A percentile compares a stretch with the other conserved stretches of the same genome.
Evolutionary conservation across 2,113 vertebrate genomes (phyloP).

Genomic region (Elachura formosa): DNA sequence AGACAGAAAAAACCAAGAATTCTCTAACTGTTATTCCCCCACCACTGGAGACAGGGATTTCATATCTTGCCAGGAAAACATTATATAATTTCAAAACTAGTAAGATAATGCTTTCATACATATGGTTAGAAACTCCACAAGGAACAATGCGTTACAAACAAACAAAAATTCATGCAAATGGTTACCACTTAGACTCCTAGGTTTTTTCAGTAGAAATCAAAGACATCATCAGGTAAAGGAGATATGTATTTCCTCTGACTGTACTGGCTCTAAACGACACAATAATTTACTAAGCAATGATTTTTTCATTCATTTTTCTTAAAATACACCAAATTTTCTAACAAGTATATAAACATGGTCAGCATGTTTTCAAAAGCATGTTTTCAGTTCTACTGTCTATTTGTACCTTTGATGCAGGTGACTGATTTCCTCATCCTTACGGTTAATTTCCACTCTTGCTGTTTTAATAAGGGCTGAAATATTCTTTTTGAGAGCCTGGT

Average conservation of each 20-base stretch:
- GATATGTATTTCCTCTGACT: neutral
- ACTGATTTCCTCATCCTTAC: constrained; percentile 93
- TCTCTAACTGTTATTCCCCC: neutral
- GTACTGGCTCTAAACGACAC: neutral
- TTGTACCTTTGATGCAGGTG: constrained; percentile 82
- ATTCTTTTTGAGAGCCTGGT: constrained; percentile 89
- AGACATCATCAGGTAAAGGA: neutral
- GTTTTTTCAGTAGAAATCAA: neutral
- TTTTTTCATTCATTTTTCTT: neutral
- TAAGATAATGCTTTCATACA: neutral
- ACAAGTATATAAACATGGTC: neutral
- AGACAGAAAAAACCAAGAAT: neutral
- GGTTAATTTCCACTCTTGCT: constrained; percentile 87
- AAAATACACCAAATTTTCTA: neutral
- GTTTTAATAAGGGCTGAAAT: constrained; percentile 93
- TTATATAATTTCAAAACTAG: neutral
- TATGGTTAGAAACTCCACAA: neutral
- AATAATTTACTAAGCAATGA: neutral
- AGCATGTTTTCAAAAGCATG: neutral
- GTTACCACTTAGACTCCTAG: neutral
- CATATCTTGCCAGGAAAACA: neutral
- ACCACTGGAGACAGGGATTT: neutral
- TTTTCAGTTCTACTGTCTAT: neutral
- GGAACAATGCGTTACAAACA: neutral
- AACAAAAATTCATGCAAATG: neutral